A percentile compares a stretch with the other conserved stretches of the same genome.
Conservation (phyloP, 2,113 vertebrate genomes). For the Notothenia coriiceps region DNA sequence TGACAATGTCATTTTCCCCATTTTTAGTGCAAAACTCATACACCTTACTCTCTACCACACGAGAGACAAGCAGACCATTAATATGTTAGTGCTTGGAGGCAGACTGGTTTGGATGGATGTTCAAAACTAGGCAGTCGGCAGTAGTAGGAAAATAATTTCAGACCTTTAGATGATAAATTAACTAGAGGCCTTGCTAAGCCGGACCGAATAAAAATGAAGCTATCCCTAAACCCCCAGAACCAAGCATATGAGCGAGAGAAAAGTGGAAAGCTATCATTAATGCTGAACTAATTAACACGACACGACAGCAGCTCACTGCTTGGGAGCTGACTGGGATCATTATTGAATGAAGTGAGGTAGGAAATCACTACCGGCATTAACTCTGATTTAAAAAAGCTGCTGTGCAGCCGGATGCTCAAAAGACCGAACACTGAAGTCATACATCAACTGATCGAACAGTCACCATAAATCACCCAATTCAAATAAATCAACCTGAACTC, state of each 20-base stretch:
- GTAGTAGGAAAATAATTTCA: background rate
- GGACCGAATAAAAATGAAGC: background rate
- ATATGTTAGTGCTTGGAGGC: slow-evolving; percentile 27
- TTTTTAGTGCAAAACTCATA: too few species aligned
- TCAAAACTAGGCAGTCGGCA: background rate
- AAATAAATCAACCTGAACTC: slow-evolving; percentile 24
- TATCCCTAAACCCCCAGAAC: background rate
- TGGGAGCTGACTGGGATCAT: slow-evolving; percentile 29
- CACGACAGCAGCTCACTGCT: slow-evolving; percentile 23
- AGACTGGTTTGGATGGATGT: background rate
- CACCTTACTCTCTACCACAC: background rate
- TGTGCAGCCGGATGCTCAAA: slow-evolving; percentile 14
- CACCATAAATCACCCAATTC: slow-evolving; percentile 17
- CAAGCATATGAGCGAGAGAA: slow-evolving; percentile 16
- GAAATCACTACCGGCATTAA: slow-evolving; percentile 52
- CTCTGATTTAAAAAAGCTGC: slow-evolving; percentile 17
- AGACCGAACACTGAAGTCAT: background rate
- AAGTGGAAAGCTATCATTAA: slow-evolving; percentile 29
- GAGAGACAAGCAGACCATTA: slow-evolving; percentile 4
- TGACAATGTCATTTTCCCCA: background rate
- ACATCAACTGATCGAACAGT: background rate
- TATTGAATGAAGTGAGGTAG: slow-evolving; percentile 49
- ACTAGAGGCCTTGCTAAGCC: background rate
- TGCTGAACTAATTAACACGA: slow-evolving; percentile 48
- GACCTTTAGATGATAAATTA: slow-evolving; percentile 24